phyloP scores from a whole-genome alignment of 2,888 invertebrate genomes.

The Gnatocerus cornutus region DNA sequence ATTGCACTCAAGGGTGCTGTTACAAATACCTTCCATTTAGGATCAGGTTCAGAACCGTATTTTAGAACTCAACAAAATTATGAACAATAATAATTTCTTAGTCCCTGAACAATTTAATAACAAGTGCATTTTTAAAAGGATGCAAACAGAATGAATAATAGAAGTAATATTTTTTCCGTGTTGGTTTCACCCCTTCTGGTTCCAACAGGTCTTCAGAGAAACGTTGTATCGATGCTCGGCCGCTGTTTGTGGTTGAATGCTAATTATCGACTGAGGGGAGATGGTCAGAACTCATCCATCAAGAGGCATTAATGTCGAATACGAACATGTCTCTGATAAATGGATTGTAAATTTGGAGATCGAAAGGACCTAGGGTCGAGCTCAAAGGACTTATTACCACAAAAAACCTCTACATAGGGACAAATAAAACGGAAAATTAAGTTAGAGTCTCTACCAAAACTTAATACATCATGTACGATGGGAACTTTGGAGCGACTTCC shows the following conservation, averaged over 20 bases:
- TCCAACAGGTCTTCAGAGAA: constrained; percentile 39
- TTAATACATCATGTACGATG: background rate
- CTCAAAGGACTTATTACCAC: constrained; percentile 12
- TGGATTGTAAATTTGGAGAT: constrained; percentile 42
- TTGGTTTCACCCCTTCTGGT: constrained; percentile 5
- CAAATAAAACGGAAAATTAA: no score
- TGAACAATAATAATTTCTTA: constrained; percentile 42
- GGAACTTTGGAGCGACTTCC: background rate
- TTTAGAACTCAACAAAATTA: constrained; percentile 41
- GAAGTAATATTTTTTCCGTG: background rate
- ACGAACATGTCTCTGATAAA: constrained; percentile 41
- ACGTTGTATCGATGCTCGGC: constrained; percentile 27
- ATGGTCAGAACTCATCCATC: constrained; percentile 48
- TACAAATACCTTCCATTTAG: constrained; percentile 43
- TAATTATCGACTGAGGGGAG: constrained; percentile 45
- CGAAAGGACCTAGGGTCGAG: constrained; percentile 11
- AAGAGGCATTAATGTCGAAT: constrained; percentile 44
- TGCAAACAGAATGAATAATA: constrained; percentile 11
- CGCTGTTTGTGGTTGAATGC: constrained; percentile 45
- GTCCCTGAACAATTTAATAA: constrained; percentile 36
- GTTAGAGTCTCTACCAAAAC: no score
- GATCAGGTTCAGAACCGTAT: constrained; percentile 38
- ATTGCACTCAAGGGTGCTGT: constrained; percentile 49
- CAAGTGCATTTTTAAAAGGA: constrained; percentile 29
- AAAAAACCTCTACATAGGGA: background rate